A percentile compares a stretch with the other conserved stretches of the same genome.
phyloP scores from a whole-genome alignment of 2,888 invertebrate genomes.

The Thymelicus acteon region DNA sequence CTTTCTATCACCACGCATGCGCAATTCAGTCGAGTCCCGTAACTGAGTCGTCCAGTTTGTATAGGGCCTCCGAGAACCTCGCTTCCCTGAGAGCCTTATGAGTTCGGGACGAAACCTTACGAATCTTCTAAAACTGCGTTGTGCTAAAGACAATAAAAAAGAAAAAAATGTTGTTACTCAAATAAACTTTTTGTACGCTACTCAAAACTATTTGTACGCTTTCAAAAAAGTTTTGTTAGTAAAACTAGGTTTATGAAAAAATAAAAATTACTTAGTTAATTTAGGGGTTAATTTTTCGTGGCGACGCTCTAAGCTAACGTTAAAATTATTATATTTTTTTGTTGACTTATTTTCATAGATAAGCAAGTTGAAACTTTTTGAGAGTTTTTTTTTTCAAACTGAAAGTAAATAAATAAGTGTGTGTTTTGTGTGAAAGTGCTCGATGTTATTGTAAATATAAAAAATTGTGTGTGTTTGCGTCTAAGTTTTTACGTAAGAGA shows the following conservation, averaged over 20 bases:
- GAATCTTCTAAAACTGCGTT: slow-evolving; percentile 1
- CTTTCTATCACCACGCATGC: slow-evolving; percentile 10
- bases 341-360: no score
- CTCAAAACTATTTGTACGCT: no score
- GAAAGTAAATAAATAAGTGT: neutral
- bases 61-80: slow-evolving; percentile 15
- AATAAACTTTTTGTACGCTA: no score
- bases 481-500: neutral
- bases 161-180: no score
- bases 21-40: slow-evolving; percentile 9
- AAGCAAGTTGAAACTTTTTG: no score
- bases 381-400: neutral
- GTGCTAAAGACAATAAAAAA: no score
- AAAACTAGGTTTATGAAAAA: no score
- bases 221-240: no score
- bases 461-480: neutral
- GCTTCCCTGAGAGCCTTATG: slow-evolving; percentile 17
- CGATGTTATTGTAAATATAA: neutral
- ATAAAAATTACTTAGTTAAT: no score
- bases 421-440: neutral
- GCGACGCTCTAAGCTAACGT: no score
- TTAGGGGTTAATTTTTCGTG: no score
- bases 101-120: slow-evolving; percentile 16
- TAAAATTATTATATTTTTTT: no score
- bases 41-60: slow-evolving; percentile 9